Evolutionary conservation across 1,140 invertebrate genomes (phyloP).

Genomic region (Euwallacea similis): DNA sequence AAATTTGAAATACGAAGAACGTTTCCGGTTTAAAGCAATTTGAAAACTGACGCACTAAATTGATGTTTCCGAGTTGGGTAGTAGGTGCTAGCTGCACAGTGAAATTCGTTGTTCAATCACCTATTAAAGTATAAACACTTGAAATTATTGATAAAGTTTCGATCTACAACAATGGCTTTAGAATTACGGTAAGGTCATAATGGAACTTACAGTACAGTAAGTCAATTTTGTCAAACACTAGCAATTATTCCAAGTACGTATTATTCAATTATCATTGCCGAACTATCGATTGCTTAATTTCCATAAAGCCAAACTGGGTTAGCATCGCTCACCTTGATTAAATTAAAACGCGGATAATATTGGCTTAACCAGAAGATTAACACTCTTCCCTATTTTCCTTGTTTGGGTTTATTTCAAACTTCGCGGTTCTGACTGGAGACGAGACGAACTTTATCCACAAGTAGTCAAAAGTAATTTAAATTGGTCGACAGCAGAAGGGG

Average conservation of each 20-base stretch:
- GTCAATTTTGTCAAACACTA: conserved; percentile 28
- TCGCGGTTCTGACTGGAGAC: too few species aligned
- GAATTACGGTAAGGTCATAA: conserved; percentile 10
- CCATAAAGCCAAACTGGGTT: conserved; percentile 27
- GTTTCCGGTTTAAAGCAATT: neutral
- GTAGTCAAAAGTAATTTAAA: too few species aligned
- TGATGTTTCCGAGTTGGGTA: too few species aligned
- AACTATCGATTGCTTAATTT: conserved; percentile 20
- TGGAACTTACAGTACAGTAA: conserved; percentile 18
- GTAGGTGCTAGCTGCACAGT: neutral
- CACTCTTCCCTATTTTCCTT: too few species aligned
- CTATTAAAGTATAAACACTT: conserved; percentile 14
- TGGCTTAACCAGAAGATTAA: too few species aligned
- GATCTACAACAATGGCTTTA: conserved; percentile 16
- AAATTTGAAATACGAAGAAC: neutral
- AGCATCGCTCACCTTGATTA: conserved; percentile 11
- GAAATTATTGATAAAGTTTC: conserved; percentile 28
- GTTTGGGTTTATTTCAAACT: too few species aligned
- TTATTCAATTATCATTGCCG: conserved; percentile 30
- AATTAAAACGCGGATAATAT: neutral
- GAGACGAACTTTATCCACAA: too few species aligned
- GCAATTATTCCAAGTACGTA: conserved; percentile 16
- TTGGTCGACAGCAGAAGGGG: too few species aligned
- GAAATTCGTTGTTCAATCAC: neutral
- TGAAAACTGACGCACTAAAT: neutral